These are phyloP conservation scores for Cylas formicarius DNA, from an alignment of 1,140 invertebrate genomes.

Conservation along the genomic window DNA sequence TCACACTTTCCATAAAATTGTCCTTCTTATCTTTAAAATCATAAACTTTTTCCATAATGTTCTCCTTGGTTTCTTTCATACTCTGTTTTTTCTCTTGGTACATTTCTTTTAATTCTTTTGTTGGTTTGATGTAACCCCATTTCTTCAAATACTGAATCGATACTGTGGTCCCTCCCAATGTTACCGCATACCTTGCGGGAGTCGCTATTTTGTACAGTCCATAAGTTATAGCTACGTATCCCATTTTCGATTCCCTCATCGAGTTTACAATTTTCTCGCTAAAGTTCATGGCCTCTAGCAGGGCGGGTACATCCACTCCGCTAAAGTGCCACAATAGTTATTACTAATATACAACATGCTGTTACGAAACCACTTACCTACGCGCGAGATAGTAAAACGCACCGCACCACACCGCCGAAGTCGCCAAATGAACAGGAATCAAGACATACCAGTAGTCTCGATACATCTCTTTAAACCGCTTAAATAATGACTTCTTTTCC, in stretches of 20 bases:
- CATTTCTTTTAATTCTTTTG: slow-evolving; percentile 54
- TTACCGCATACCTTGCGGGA: slow-evolving; percentile 83
- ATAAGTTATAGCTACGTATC: slow-evolving; percentile 82
- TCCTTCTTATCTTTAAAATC: slow-evolving; percentile 31
- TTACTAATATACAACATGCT: not conserved
- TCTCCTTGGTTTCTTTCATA: slow-evolving; percentile 40
- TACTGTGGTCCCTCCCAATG: slow-evolving; percentile 68
- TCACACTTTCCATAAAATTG: slow-evolving; percentile 41
- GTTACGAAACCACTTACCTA: slow-evolving; percentile 52
- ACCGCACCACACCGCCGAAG: slow-evolving; percentile 78
- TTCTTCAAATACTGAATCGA: slow-evolving; percentile 61
- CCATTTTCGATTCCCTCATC: slow-evolving; percentile 68
- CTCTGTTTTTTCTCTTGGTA: slow-evolving; percentile 49
- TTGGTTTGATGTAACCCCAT: slow-evolving; percentile 61
- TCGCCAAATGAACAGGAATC: slow-evolving; percentile 80
- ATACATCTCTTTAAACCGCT: slow-evolving; percentile 84
- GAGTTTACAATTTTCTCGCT: slow-evolving; percentile 69
- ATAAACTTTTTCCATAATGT: slow-evolving; percentile 41
- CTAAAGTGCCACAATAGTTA: slow-evolving; percentile 58
- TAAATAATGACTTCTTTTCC: slow-evolving; percentile 57
- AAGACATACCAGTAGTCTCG: slow-evolving; percentile 93
- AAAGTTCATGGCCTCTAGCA: slow-evolving; percentile 67
- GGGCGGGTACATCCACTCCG: slow-evolving; percentile 75
- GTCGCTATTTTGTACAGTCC: slow-evolving; percentile 87
- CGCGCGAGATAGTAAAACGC: slow-evolving; percentile 79